phyloP scores from a whole-genome alignment of 2,888 invertebrate species.

The Leptopilina drosophilae region DNA sequence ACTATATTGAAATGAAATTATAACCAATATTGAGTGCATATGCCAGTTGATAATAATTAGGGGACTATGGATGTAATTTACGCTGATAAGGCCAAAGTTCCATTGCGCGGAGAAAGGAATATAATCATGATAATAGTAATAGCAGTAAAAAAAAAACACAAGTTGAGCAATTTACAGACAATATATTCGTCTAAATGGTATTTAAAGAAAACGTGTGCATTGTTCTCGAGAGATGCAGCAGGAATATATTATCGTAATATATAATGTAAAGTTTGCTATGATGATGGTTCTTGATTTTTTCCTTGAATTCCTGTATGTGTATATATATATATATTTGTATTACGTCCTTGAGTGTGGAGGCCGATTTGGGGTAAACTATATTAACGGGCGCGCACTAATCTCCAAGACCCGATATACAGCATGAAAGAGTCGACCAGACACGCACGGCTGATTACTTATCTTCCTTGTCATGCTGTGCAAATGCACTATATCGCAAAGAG shows the following conservation, averaged over 20 bases:
- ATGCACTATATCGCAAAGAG: slow-evolving; percentile 27
- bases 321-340: too few species aligned
- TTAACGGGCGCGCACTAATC: slow-evolving; percentile 18
- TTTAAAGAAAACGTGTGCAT: slow-evolving; percentile 2
- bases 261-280: background rate
- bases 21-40: slow-evolving; percentile 5
- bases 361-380: slow-evolving; percentile 26
- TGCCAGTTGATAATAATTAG: background rate
- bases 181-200: slow-evolving; percentile 15
- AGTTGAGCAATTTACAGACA: slow-evolving; percentile 2
- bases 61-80: slow-evolving; percentile 7
- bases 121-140: background rate
- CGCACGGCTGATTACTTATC: slow-evolving; percentile 38
- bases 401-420: slow-evolving; percentile 34
- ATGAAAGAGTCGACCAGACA: slow-evolving; percentile 22
- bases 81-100: slow-evolving; percentile 29
- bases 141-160: background rate
- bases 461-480: slow-evolving; percentile 38
- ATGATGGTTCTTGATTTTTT: background rate
- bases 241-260: too few species aligned
- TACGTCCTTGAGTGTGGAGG: slow-evolving; percentile 29
- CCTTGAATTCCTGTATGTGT: background rate
- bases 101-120: slow-evolving; percentile 9
- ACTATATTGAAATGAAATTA: slow-evolving; percentile 2
- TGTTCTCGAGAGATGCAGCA: background rate